Evolutionary conservation across 37 sponge, comb jelly and placozoan species (phyloP), one percentile per base, ranked within the genome.

Genomic region (Halichondria panicea): DNA sequence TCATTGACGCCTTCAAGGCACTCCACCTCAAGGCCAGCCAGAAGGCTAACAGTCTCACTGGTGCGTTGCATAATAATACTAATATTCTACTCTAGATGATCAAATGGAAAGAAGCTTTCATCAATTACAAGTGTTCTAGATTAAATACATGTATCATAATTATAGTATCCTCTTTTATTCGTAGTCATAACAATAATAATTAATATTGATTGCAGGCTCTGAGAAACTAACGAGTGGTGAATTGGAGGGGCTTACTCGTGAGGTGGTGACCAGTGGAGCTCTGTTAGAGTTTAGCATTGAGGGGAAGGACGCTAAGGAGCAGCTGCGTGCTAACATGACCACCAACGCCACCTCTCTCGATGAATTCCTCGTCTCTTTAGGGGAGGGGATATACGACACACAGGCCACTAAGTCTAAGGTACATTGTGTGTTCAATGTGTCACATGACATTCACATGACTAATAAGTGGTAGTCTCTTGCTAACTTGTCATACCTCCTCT

Each of bases 371-470:
- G 59, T 34, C 28, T 72, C 80, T 3, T 65, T 84, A 15, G 77
- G 87, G 55, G 81, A 91, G 74, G 95, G 95, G 21, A 74, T 61
- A 24, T 94, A 87, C 69, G 95, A 94, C 74, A 42, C 64, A 0
- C 70, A 44, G 1, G 50, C 19, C 7, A 59, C 79, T 4, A 86
- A 79, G 71, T 21, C 54, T 36, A 79, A 79, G 74, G 86, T 79
- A 50, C 7, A 45, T 15, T 32, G 37, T 76, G n/a, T 3, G 61
- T 15, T 32, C 21, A 63, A 33, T 28, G 2, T 48, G 52, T 48
- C 52, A 18, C 11, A 18, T 18, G 11, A 48, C 52, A 48, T 48
- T 11, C 15, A 48, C 52, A 48, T 48, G 52, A n/a, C n/a, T n/a
- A n/a, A n/a, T n/a, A n/a, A n/a, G n/a, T n/a, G n/a, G n/a, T n/a